A percentile compares a stretch with the other conserved stretches of the same genome.
phyloP scores from a whole-genome alignment of 64 coral and sea anemone species.

The Montipora sp. region DNA sequence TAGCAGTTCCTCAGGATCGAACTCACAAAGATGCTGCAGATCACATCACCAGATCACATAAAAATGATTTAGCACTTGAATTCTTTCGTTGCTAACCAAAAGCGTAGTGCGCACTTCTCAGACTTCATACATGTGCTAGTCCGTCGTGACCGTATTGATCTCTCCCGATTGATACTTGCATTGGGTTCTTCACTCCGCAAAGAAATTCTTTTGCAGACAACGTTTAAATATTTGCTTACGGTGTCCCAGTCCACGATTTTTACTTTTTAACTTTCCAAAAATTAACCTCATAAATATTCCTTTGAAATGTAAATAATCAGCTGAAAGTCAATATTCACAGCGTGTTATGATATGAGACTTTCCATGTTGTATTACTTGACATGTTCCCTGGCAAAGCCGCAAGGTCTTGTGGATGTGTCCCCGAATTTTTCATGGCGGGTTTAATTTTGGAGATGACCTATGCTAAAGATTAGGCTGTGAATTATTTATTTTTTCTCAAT shows the following conservation, averaged over 20 bases:
- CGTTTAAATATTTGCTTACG: background rate
- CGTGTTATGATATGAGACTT: no score
- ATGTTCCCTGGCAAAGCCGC: background rate
- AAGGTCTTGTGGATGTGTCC: conserved; percentile 1
- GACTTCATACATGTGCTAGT: background rate
- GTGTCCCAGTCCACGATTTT: background rate
- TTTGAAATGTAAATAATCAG: background rate
- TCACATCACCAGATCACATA: background rate
- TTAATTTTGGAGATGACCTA: background rate
- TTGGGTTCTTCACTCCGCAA: background rate
- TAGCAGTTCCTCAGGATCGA: background rate
- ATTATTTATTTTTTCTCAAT: conserved; percentile 20
- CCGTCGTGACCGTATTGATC: background rate
- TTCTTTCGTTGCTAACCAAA: conserved; percentile 48
- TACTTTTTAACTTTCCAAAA: no score
- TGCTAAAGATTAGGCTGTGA: background rate
- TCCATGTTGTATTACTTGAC: background rate
- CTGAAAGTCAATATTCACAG: no score
- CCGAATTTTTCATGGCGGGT: no score
- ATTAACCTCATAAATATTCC: conserved; percentile 13
- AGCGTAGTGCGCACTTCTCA: background rate
- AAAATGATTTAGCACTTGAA: background rate
- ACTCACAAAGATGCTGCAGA: background rate
- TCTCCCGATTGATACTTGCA: background rate
- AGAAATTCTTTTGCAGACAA: background rate